phyloP scores from a whole-genome alignment of 2,113 vertebrate genomes.

The Hippocampus abdominalis region DNA sequence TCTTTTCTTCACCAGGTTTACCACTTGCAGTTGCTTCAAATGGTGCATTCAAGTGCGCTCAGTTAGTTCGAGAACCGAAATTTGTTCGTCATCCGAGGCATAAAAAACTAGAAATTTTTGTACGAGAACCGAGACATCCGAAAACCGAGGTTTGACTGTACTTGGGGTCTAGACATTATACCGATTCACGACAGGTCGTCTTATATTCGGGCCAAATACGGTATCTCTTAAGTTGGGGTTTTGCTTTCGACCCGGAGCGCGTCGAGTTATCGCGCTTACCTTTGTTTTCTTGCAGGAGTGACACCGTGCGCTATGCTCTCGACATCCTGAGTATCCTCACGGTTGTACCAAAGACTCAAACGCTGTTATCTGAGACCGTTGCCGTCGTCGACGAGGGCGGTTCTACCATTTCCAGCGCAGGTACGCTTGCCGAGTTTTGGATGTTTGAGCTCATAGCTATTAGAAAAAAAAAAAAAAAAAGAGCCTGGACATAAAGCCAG shows the following conservation, averaged over 20 bases:
- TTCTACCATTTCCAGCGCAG: constrained; percentile 89
- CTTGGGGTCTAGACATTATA: too few species aligned
- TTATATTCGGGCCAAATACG: too few species aligned
- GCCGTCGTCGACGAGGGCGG: constrained; percentile 91
- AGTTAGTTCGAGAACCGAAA: too few species aligned
- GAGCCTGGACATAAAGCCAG: too few species aligned
- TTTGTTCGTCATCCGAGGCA: too few species aligned
- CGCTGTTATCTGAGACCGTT: constrained; percentile 89
- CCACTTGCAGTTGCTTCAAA: too few species aligned
- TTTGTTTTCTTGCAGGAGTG: constrained; percentile 77
- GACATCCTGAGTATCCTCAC: constrained; percentile 96
- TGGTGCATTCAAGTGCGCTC: too few species aligned
- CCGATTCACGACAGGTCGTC: too few species aligned
- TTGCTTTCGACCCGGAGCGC: not conserved
- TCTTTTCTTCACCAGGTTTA: too few species aligned
- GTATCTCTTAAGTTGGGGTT: not conserved
- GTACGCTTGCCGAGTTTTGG: constrained; percentile 65
- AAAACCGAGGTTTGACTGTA: too few species aligned
- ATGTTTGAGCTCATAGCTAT: not conserved
- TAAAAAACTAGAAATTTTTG: too few species aligned
- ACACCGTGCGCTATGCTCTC: constrained; percentile 94
- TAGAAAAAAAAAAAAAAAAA: not conserved
- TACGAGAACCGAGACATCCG: too few species aligned
- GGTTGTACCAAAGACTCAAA: constrained; percentile 95
- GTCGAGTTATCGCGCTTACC: not conserved